These are phyloP conservation scores for Sorex araneus DNA, from an alignment of 2,113 vertebrate species.

Conservation along the genomic window DNA sequence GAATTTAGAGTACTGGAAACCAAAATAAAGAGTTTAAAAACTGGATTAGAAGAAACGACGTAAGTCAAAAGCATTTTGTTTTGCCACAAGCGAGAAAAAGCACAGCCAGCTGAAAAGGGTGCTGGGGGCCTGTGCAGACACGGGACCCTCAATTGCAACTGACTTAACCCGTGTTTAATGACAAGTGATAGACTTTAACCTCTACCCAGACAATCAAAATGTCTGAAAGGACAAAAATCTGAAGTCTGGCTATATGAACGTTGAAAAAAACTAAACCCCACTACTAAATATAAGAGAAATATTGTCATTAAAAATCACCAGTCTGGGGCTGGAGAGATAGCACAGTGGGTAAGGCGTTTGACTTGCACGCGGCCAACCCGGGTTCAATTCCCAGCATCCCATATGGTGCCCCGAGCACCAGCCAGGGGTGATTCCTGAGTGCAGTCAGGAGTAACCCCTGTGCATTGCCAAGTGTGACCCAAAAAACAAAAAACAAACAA, in stretches of 20 bases:
- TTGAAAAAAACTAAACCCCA: slow-evolving; percentile 14
- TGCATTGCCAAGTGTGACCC: no score
- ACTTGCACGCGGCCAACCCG: no score
- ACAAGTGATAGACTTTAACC: slow-evolving; percentile 31
- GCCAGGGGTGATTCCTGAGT: no score
- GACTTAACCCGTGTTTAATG: background rate
- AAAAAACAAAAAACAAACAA: no score
- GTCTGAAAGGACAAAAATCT: slow-evolving; percentile 43
- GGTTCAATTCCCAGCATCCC: no score
- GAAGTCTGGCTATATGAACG: slow-evolving; percentile 45
- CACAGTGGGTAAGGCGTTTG: no score
- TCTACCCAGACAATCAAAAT: slow-evolving; percentile 31
- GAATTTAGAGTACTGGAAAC: slow-evolving; percentile 2
- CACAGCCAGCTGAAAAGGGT: background rate
- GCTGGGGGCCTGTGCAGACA: background rate
- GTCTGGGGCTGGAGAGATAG: no score
- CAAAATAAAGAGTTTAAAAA: slow-evolving; percentile 38
- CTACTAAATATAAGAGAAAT: slow-evolving; percentile 21
- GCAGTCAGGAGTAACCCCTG: no score
- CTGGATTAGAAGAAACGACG: slow-evolving; percentile 27
- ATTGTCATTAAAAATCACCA: slow-evolving; percentile 17
- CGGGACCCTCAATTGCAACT: background rate
- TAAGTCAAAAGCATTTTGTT: background rate
- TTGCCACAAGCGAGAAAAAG: slow-evolving; percentile 2
- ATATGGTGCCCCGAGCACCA: no score